phyloP scores from a whole-genome alignment of 2,797 vertebrate genomes.

The Urosaurus nigricauda region DNA sequence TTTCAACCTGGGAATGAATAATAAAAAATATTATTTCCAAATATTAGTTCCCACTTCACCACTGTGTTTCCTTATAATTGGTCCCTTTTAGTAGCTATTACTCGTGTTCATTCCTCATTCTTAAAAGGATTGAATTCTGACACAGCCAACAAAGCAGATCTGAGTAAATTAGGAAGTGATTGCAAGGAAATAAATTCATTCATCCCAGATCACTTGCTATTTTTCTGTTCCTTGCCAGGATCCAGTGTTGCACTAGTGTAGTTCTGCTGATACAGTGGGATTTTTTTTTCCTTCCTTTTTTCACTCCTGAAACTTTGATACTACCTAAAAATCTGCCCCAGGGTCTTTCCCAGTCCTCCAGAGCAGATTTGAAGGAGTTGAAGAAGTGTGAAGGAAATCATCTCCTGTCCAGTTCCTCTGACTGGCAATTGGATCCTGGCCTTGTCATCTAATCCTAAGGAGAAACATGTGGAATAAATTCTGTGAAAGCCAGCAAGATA shows the following conservation, averaged over 20 bases:
- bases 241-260: background rate
- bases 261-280: background rate
- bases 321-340: no score
- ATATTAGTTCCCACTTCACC: background rate
- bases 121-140: background rate
- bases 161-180: background rate
- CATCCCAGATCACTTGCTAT: background rate
- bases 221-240: background rate
- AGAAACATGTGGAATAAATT: background rate
- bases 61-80: background rate
- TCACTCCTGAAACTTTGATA: background rate
- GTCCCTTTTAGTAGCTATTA: background rate
- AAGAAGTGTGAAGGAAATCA: no score
- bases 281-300: background rate
- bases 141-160: background rate
- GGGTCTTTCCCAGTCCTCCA: no score
- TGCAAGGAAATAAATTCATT: background rate
- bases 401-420: no score
- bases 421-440: background rate
- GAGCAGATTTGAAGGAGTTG: no score
- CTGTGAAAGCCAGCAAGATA: background rate
- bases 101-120: background rate
- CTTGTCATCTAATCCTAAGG: background rate
- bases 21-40: no score
- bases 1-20: no score